phyloP scores from a whole-genome alignment of 2,888 invertebrate species.

The Amphipyra berbera region DNA sequence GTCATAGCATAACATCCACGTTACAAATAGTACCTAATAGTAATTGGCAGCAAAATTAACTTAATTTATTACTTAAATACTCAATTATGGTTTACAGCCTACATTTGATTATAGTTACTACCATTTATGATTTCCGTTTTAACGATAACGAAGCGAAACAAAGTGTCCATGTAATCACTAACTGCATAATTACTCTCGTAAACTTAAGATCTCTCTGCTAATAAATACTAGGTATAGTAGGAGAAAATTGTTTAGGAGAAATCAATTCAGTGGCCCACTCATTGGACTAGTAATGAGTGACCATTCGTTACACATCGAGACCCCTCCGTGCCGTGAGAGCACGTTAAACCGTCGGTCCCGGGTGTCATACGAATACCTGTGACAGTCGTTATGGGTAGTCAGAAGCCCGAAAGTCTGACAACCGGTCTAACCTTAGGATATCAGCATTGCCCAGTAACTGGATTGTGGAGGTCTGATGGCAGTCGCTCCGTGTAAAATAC shows the following conservation, averaged over 20 bases:
- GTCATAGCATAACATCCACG: not conserved
- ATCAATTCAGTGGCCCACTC: constrained; percentile 24
- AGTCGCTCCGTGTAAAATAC: no score
- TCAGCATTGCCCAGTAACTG: no score
- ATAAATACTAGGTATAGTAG: constrained; percentile 1
- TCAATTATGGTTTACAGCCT: constrained; percentile 3
- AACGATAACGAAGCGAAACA: constrained; percentile 22
- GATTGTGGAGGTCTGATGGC: no score
- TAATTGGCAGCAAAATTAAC: not conserved
- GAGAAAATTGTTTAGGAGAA: constrained; percentile 30
- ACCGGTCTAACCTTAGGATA: no score
- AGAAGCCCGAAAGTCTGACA: no score
- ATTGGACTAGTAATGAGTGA: constrained; percentile 14
- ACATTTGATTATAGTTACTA: constrained; percentile 3
- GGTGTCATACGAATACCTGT: no score
- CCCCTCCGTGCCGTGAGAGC: no score
- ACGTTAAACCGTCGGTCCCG: no score
- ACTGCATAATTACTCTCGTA: constrained; percentile 31
- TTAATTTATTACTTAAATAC: not conserved
- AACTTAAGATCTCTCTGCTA: constrained; percentile 29
- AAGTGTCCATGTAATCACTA: constrained; percentile 21
- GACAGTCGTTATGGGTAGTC: no score
- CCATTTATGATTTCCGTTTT: constrained; percentile 34
- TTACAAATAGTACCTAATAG: not conserved
- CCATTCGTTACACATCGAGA: not conserved